A percentile compares a stretch with the other conserved stretches of the same genome.
These are phyloP conservation scores for Tillus elongatus DNA, from an alignment of 2,888 invertebrate species.

Conservation along the genomic window DNA sequence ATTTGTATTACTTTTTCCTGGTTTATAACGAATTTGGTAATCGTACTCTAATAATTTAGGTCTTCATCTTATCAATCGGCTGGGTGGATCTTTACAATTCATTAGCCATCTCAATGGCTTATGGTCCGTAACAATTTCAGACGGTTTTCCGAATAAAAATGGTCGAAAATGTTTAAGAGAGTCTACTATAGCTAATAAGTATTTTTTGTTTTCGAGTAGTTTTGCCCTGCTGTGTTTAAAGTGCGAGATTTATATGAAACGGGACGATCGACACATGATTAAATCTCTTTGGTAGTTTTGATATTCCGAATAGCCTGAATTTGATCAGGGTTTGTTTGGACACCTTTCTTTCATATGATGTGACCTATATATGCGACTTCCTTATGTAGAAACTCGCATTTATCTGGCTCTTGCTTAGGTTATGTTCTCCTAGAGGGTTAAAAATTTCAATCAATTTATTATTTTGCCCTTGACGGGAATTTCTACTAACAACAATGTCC, in stretches of 20 bases:
- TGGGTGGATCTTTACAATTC: neutral
- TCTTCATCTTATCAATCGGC: neutral
- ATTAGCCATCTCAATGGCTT: neutral
- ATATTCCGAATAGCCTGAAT: conserved; percentile 12
- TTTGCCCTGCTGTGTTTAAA: neutral
- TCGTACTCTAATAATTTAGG: neutral
- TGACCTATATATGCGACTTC: conserved; percentile 31
- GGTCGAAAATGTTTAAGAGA: neutral
- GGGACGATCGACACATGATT: conserved; percentile 24
- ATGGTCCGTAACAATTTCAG: neutral
- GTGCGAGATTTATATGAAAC: neutral
- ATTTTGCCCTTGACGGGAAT: conserved; percentile 27
- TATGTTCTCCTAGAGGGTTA: conserved; percentile 11
- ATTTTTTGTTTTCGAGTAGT: neutral
- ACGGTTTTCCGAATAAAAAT: neutral
- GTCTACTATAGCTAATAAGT: neutral
- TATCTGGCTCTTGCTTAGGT: conserved; percentile 17
- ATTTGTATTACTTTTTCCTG: neutral
- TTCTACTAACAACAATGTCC: no score
- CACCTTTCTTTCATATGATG: conserved; percentile 24
- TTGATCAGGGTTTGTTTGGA: conserved; percentile 23
- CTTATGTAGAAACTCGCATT: conserved; percentile 18
- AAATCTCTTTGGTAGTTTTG: conserved; percentile 14
- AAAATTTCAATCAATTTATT: conserved; percentile 16
- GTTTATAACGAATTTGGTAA: neutral